A percentile compares a stretch with the other conserved stretches of the same genome.
Evolutionary conservation across 2,888 invertebrate genomes (phyloP).

Genomic region (Lydus trimaculatus): DNA sequence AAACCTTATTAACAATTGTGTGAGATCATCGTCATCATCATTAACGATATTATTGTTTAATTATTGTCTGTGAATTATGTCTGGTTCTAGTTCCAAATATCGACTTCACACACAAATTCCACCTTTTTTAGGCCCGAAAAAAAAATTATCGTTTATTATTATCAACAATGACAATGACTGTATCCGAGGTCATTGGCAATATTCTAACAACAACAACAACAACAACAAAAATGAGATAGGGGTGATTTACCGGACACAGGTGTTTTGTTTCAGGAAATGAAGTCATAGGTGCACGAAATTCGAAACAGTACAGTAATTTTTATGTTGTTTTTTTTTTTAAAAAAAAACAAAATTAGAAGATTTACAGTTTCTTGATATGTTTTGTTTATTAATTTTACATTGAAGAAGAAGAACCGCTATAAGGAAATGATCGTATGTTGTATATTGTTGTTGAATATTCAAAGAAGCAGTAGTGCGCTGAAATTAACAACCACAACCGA

Average conservation of each 20-base stretch:
- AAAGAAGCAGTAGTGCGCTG: slow-evolving; percentile 17
- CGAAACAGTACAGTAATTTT: not conserved
- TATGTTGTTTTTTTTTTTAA: not conserved
- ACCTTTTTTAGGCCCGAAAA: too few relatives aligned
- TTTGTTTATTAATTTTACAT: not conserved
- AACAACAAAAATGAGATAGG: slow-evolving; percentile 18
- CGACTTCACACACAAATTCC: not conserved
- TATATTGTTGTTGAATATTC: slow-evolving; percentile 22
- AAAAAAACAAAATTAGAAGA: not conserved
- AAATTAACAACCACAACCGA: slow-evolving; percentile 8
- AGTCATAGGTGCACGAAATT: slow-evolving; percentile 37
- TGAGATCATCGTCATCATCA: not conserved
- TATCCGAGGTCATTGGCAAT: slow-evolving; percentile 44
- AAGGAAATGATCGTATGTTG: not conserved
- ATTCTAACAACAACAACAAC: not conserved
- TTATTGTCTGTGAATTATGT: slow-evolving; percentile 1
- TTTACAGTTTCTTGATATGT: not conserved
- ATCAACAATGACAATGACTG: slow-evolving; percentile 37
- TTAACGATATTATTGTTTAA: not conserved
- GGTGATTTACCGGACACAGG: slow-evolving; percentile 43
- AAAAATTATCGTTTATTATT: slow-evolving; percentile 13
- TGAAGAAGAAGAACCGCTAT: not conserved
- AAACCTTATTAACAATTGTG: not conserved
- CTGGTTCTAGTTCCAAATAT: not conserved
- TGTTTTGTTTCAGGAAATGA: slow-evolving; percentile 38